Percentiles rank a stretch among this genome's conserved stretches.
phyloP scores from a whole-genome alignment of 2,888 invertebrate species.

The Polymixis lichenea region DNA sequence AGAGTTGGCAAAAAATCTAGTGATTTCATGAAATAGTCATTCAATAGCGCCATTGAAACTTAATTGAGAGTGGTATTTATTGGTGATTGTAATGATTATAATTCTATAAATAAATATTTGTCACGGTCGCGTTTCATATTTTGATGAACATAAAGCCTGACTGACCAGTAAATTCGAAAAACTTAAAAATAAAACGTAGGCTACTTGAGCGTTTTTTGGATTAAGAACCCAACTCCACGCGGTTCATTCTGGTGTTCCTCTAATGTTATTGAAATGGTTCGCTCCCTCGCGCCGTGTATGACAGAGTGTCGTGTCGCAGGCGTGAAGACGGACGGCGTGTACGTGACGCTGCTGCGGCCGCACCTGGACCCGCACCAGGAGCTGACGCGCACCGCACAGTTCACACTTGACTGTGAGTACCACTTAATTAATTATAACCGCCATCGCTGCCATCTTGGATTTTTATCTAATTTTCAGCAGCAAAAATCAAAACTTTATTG shows the following conservation, averaged over 20 bases:
- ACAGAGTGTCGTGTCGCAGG: constrained; percentile 55
- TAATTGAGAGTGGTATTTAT: no score
- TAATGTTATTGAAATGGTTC: no score
- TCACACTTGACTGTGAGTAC: constrained; percentile 94
- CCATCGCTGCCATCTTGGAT: background rate
- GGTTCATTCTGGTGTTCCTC: background rate
- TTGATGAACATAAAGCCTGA: no score
- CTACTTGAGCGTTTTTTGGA: no score
- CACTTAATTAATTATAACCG: background rate
- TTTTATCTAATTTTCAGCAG: background rate
- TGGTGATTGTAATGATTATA: no score
- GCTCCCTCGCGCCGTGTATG: background rate
- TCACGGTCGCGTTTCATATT: no score
- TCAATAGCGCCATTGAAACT: no score
- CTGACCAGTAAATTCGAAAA: no score
- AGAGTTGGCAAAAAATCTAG: no score
- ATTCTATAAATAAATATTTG: no score
- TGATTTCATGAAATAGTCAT: no score
- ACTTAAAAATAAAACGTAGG: no score
- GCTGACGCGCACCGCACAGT: constrained; percentile 79
- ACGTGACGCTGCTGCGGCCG: constrained; percentile 71
- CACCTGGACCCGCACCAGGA: constrained; percentile 74
- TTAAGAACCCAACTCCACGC: background rate
- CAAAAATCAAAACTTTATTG: background rate
- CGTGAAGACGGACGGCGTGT: constrained; percentile 70